These are phyloP conservation scores for Brachypalpus laphriformis DNA, from an alignment of 2,888 invertebrate genomes.

Conservation along the genomic window DNA sequence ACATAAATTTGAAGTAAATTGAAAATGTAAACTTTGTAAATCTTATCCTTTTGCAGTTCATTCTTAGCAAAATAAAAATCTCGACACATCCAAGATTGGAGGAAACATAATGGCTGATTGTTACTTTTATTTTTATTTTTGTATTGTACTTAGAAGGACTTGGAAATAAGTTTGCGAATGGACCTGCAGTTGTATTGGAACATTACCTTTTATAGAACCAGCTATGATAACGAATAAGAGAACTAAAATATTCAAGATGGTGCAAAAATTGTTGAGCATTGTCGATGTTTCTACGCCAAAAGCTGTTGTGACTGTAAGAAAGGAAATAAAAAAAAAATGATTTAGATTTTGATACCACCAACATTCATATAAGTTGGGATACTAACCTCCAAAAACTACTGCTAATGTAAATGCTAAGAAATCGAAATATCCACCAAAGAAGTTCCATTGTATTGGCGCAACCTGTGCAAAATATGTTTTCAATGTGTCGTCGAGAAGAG, in stretches of 20 bases:
- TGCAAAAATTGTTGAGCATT: slow-evolving; percentile 90
- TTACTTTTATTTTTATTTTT: too few relatives aligned
- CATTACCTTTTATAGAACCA: slow-evolving; percentile 87
- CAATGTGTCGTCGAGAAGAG: slow-evolving; percentile 86
- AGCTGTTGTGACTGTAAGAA: slow-evolving; percentile 85
- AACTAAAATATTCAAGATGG: slow-evolving; percentile 88
- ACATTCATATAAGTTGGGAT: too few relatives aligned
- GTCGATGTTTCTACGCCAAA: slow-evolving; percentile 92
- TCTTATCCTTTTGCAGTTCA: too few relatives aligned
- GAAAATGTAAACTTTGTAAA: too few relatives aligned
- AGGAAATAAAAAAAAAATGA: too few relatives aligned
- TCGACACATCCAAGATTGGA: too few relatives aligned
- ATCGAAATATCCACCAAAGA: slow-evolving; percentile 88
- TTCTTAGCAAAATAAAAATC: too few relatives aligned
- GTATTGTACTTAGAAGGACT: not conserved
- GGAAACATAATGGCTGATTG: too few relatives aligned
- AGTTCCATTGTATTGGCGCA: slow-evolving; percentile 85
- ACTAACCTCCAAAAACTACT: slow-evolving; percentile 86
- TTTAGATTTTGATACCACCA: too few relatives aligned
- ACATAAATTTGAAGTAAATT: too few relatives aligned
- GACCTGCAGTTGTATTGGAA: not conserved
- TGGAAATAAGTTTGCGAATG: not conserved
- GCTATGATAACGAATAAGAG: slow-evolving; percentile 89
- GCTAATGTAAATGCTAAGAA: slow-evolving; percentile 88
- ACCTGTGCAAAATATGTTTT: slow-evolving; percentile 85